A percentile compares a stretch with the other conserved stretches of the same genome.
These are phyloP conservation scores for Maniola jurtina DNA, from an alignment of 1,140 invertebrate genomes.

Conservation along the genomic window DNA sequence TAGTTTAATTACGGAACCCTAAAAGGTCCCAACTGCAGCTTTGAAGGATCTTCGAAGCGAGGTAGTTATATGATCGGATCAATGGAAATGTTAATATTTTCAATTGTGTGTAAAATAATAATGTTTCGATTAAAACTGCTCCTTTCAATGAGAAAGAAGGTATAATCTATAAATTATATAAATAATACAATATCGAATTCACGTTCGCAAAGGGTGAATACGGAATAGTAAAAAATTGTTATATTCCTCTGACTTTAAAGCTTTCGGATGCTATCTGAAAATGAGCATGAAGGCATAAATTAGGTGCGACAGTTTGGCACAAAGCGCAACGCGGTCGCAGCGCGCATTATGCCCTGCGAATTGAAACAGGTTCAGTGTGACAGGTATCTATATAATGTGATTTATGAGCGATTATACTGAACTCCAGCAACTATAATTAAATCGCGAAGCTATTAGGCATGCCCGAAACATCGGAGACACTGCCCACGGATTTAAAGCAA, in stretches of 20 bases:
- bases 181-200: conserved; percentile 42
- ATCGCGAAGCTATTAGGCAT: conserved; percentile 69
- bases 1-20: conserved; percentile 3
- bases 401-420: conserved; percentile 74
- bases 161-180: conserved; percentile 58
- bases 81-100: conserved; percentile 62
- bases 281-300: conserved; percentile 76
- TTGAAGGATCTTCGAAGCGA: not conserved
- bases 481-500: conserved; percentile 60
- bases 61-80: conserved; percentile 19
- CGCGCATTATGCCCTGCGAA: conserved; percentile 65
- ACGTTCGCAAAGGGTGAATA: conserved; percentile 27
- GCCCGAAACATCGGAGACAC: conserved; percentile 67
- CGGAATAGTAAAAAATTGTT: conserved; percentile 31
- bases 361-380: conserved; percentile 74
- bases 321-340: conserved; percentile 49
- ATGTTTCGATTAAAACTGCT: conserved; percentile 47
- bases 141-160: conserved; percentile 52
- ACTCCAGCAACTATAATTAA: conserved; percentile 71
- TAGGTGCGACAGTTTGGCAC: conserved; percentile 56
- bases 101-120: conserved; percentile 65
- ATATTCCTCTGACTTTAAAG: conserved; percentile 27
- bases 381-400: conserved; percentile 74
- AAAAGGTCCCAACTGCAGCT: not conserved
- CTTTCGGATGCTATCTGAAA: conserved; percentile 42